phyloP scores from a whole-genome alignment of 2,113 vertebrate genomes.

The Callocephalon fimbriatum region DNA sequence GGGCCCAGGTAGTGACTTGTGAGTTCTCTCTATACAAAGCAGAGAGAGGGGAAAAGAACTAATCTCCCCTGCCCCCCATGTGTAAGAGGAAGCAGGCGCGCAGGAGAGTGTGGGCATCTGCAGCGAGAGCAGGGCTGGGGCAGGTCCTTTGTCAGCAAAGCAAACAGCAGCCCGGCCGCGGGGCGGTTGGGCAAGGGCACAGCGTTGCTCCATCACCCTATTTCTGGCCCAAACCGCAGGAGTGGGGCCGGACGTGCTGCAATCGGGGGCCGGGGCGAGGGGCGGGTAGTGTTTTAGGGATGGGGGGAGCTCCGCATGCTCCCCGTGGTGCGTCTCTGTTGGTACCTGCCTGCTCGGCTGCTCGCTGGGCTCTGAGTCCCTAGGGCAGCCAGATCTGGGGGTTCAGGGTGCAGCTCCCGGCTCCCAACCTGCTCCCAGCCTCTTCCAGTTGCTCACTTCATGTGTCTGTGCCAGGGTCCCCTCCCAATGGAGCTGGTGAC shows the following conservation, averaged over 20 bases:
- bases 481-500: not conserved
- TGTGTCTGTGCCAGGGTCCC: not conserved
- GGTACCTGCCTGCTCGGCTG: not conserved
- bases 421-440: not conserved
- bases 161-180: not conserved
- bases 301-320: accelerated
- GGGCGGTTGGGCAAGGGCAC: conserved; percentile 29
- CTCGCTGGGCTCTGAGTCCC: not conserved
- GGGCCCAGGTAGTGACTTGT: conserved; percentile 28
- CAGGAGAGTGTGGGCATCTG: not conserved
- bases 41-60: not conserved
- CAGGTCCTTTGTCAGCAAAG: conserved; percentile 59
- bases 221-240: conserved; percentile 49
- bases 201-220: conserved; percentile 43
- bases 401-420: not conserved
- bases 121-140: not conserved
- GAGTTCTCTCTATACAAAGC: conserved; percentile 40
- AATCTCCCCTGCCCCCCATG: not conserved
- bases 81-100: not conserved
- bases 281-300: accelerated
- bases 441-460: not conserved
- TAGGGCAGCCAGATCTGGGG: accelerated
- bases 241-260: conserved; percentile 23
- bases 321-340: not conserved
- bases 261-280: not conserved